A percentile compares a stretch with the other conserved stretches of the same genome.
Evolutionary conservation across 2,888 invertebrate species (phyloP).

Genomic region (Iselma pallidipennis): DNA sequence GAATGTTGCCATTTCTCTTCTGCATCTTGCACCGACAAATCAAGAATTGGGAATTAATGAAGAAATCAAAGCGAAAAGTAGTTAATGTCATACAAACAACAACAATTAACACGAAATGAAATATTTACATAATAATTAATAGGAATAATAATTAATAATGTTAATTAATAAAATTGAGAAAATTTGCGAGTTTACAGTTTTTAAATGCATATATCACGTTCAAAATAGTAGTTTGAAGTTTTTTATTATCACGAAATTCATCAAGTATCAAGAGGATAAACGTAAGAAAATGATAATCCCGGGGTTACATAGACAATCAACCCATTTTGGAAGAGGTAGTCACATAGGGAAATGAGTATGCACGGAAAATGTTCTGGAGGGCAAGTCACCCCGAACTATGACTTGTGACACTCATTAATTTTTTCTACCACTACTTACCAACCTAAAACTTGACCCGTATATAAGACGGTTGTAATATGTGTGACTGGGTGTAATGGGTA

Average conservation of each 20-base stretch:
- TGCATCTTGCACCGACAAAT: slow-evolving; percentile 7
- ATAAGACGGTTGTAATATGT: too few relatives aligned
- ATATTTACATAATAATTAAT: slow-evolving; percentile 1
- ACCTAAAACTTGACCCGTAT: too few relatives aligned
- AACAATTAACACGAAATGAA: neutral
- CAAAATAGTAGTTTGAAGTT: neutral
- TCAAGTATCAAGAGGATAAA: too few relatives aligned
- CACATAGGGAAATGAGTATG: too few relatives aligned
- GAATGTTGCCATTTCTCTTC: slow-evolving; percentile 8
- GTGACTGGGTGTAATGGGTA: too few relatives aligned
- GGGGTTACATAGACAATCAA: too few relatives aligned
- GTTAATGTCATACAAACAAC: slow-evolving; percentile 17
- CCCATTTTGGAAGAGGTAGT: too few relatives aligned
- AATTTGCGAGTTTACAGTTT: neutral
- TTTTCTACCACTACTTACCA: slow-evolving; percentile 5
- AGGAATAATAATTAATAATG: slow-evolving; percentile 10
- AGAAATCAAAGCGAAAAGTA: slow-evolving; percentile 17
- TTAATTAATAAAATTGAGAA: too few relatives aligned
- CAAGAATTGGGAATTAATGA: neutral
- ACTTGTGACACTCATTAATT: slow-evolving; percentile 6
- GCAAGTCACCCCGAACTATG: too few relatives aligned
- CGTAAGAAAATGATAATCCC: too few relatives aligned
- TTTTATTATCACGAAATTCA: neutral
- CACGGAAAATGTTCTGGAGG: too few relatives aligned
- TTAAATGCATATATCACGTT: neutral